Evolutionary conservation across 2,797 vertebrate genomes (phyloP).

Genomic region (Melopsittacus undulatus): DNA sequence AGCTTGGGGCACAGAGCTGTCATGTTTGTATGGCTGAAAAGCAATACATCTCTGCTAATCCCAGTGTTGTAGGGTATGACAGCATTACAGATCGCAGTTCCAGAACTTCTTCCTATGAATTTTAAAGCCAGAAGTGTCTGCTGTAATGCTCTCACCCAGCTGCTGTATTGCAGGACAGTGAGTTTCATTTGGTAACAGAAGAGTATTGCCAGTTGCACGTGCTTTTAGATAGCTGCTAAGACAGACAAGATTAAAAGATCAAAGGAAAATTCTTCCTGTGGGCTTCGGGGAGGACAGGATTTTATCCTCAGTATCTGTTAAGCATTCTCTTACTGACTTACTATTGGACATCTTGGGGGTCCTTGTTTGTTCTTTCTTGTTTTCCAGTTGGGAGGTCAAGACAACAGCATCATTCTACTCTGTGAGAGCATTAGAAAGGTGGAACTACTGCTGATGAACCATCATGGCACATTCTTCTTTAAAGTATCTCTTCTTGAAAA

Average conservation of each 20-base stretch:
- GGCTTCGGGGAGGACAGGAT: not conserved
- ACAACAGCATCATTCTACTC: not conserved
- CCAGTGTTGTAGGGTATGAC: accelerated
- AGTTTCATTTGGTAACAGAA: not conserved
- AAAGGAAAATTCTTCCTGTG: not conserved
- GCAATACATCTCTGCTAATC: not conserved
- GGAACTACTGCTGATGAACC: not conserved
- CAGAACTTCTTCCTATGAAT: not conserved
- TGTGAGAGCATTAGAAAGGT: not conserved
- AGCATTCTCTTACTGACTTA: not conserved
- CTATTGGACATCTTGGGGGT: not conserved
- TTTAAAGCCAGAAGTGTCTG: not conserved
- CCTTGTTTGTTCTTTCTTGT: not conserved
- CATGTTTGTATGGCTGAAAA: not conserved
- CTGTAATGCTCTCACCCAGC: not conserved
- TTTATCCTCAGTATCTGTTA: not conserved
- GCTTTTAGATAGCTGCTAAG: not conserved
- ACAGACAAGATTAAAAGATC: not conserved
- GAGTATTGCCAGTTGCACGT: accelerated
- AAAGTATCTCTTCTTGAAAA: not conserved
- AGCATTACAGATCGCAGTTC: not conserved
- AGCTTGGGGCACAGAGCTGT: not conserved
- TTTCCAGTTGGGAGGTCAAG: not conserved
- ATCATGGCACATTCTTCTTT: not conserved
- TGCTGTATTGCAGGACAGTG: not conserved